phyloP scores from a whole-genome alignment of 2,113 vertebrate genomes.

The Daboia siamensis region DNA sequence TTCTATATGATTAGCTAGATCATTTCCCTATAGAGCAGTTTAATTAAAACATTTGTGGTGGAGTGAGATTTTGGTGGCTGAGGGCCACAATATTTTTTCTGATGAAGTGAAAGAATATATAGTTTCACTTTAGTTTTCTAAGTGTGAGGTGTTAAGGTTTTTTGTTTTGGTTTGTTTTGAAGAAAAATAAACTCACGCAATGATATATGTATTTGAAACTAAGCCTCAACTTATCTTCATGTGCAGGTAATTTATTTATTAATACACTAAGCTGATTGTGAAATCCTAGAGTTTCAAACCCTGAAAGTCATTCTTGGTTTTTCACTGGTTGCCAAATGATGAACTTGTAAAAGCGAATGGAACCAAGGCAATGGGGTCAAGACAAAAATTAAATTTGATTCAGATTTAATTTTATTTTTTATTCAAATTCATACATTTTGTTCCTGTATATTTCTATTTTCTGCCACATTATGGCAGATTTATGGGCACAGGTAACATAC shows the following conservation, averaged over 20 bases:
- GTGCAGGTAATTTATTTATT: neutral
- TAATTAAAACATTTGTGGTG: neutral
- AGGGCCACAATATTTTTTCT: neutral
- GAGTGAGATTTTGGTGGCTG: neutral
- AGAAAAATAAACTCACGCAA: too few relatives aligned
- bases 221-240: neutral
- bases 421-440: neutral
- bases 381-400: neutral
- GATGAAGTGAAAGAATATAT: neutral
- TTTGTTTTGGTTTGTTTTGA: neutral
- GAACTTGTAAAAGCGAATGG: neutral
- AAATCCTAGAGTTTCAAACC: neutral
- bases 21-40: neutral
- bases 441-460: neutral
- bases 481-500: too few relatives aligned
- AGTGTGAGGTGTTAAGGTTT: neutral
- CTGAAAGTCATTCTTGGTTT: neutral
- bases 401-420: neutral
- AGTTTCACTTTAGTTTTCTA: neutral
- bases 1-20: neutral
- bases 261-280: neutral
- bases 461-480: too few relatives aligned
- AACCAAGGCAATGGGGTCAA: neutral
- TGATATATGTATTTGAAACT: neutral
- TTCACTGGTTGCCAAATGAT: neutral